Evolutionary conservation across 1,140 invertebrate species (phyloP), one percentile per base, ranked within the genome.

Genomic region (Trachymyrmex septentrionalis): DNA sequence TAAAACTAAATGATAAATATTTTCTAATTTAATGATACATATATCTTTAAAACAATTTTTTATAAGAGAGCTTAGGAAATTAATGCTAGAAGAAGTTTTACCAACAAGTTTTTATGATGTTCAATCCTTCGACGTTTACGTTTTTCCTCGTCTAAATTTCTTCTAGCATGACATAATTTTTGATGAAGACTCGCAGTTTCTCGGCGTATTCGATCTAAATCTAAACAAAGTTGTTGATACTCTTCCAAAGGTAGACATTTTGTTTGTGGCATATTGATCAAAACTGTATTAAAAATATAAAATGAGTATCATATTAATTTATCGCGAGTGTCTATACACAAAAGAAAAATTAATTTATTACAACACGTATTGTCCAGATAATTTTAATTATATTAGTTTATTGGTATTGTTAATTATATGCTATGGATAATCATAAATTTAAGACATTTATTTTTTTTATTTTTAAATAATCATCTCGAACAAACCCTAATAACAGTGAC

Each of bases 91-190:
- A 44, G 1, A 44, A 44, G 9, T 44, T 44, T 44, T 95, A 97
- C 96, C 93, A 97, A 95, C 75, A 94, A 91, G 88, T 96, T 96
- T 57, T 96, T 96, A 61, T 98, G 96, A 12, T 96, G 94, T 92
- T 98, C 96, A 0, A 96, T 96, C 80, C 92, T 93, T 59, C 95
- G 95, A 38, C 97, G 95, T 77, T 96, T 96, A 87, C 96, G 96
- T 89, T 97, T 97, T 91, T 98, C 98, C 55, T 96, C 96, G 92
- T 98, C 98, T 4, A 98, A 95, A 53, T 98, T 95, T 87, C 96
- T 97, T 67, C 98, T 96, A 1, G 97, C 97, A 93, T 97, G 97
- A 85, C 96, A 97, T 61, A 98, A 96, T 92, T 98, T 97, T 19
- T 96, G 96, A 86, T 98, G 97, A 78, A 97, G 96, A 88, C 97